Conservation (phyloP, 2,888 invertebrate genomes). For the Nebria brevicollis region DNA sequence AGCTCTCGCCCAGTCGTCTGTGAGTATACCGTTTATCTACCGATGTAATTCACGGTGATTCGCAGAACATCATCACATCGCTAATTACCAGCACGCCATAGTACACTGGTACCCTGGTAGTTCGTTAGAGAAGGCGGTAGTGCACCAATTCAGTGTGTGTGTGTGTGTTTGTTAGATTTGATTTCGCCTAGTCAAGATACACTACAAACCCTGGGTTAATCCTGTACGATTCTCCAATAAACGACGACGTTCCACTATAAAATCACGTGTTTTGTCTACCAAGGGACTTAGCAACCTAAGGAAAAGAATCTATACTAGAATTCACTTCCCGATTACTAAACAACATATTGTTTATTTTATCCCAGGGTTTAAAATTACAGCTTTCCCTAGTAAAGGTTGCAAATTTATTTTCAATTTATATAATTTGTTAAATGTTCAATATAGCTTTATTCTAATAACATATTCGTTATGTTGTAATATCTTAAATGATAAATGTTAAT, state of each 20-base stretch:
- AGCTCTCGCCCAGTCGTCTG: neutral
- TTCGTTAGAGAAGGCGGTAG: neutral
- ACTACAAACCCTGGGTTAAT: neutral
- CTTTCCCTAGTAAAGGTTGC: too few relatives aligned
- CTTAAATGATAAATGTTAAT: too few relatives aligned
- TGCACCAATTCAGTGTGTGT: neutral
- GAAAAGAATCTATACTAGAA: neutral
- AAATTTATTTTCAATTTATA: too few relatives aligned
- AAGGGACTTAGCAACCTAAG: neutral
- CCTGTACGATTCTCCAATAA: neutral
- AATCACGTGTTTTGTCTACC: neutral
- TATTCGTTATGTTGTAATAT: too few relatives aligned
- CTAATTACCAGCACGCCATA: conserved; percentile 19
- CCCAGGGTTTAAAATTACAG: neutral
- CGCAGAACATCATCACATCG: conserved; percentile 17
- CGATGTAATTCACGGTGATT: conserved; percentile 22
- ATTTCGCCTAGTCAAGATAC: conserved; percentile 1
- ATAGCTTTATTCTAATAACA: too few relatives aligned
- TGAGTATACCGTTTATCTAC: neutral
- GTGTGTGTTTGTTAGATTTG: neutral
- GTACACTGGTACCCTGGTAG: neutral
- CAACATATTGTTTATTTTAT: neutral
- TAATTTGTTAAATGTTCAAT: too few relatives aligned
- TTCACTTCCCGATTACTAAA: neutral
- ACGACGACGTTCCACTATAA: neutral